A percentile compares a stretch with the other conserved stretches of the same genome.
These are phyloP conservation scores for Napeogenes sylphis DNA, from an alignment of 2,888 invertebrate genomes.

Conservation along the genomic window DNA sequence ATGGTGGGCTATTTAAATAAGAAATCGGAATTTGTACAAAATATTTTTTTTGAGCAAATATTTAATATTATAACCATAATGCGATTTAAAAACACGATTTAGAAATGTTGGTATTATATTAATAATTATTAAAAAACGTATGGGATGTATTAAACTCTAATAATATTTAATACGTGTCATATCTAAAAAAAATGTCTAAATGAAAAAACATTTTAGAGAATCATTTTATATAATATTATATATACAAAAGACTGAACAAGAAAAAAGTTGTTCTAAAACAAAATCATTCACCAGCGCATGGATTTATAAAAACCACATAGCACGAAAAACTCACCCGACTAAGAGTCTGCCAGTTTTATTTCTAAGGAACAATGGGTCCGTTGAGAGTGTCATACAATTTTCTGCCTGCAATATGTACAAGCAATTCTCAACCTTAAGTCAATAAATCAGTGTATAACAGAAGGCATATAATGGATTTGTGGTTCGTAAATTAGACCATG, in stretches of 20 bases:
- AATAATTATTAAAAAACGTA: too few species aligned
- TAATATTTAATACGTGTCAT: too few species aligned
- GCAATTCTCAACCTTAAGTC: slow-evolving; percentile 43
- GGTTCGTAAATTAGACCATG: slow-evolving; percentile 66
- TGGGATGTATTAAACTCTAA: slow-evolving; percentile 9
- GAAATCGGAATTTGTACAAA: neutral
- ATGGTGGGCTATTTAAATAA: neutral
- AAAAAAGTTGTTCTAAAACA: slow-evolving; percentile 13
- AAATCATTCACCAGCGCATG: slow-evolving; percentile 35
- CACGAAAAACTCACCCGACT: slow-evolving; percentile 50
- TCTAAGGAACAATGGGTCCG: slow-evolving; percentile 59
- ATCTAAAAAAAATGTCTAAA: too few species aligned
- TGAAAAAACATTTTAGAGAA: neutral
- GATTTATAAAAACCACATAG: slow-evolving; percentile 49
- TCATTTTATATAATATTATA: slow-evolving; percentile 34
- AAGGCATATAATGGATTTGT: slow-evolving; percentile 40
- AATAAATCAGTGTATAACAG: slow-evolving; percentile 16
- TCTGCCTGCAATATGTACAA: slow-evolving; percentile 27
- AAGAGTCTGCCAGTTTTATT: slow-evolving; percentile 53
- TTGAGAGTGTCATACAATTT: slow-evolving; percentile 46
- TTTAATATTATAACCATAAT: neutral
- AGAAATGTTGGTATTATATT: too few species aligned
- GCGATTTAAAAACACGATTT: too few species aligned
- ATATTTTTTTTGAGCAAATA: neutral
- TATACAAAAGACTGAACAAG: slow-evolving; percentile 7